phyloP scores from a whole-genome alignment of 2,888 invertebrate species.

The Scaeva pyrastri region DNA sequence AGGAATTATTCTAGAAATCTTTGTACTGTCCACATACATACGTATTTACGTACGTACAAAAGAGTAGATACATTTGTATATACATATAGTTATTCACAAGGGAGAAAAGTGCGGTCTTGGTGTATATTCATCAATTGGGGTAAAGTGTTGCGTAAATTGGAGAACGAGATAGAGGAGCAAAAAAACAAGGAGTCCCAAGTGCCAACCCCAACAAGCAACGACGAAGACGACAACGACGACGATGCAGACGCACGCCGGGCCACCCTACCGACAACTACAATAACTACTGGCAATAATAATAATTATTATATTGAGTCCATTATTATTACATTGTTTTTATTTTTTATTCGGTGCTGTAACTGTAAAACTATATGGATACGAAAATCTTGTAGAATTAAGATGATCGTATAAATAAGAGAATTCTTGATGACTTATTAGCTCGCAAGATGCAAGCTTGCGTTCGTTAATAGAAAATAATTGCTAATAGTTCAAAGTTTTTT shows the following conservation, averaged over 20 bases:
- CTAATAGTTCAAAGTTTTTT: too few species aligned
- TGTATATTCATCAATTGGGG: conserved; percentile 58
- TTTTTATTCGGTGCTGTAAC: not conserved
- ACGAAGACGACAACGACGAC: not conserved
- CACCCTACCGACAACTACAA: too few species aligned
- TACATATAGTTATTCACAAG: conserved; percentile 46
- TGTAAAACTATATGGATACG: too few species aligned
- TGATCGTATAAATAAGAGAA: not conserved
- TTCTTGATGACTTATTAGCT: too few species aligned
- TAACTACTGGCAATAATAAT: not conserved
- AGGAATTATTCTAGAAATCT: conserved; percentile 47
- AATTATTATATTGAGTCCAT: conserved; percentile 13
- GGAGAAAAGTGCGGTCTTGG: not conserved
- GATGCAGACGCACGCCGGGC: not conserved
- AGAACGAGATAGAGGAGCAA: conserved; percentile 37
- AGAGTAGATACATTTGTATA: not conserved
- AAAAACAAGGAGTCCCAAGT: conserved; percentile 25
- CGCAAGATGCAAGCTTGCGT: too few species aligned
- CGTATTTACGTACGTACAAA: too few species aligned
- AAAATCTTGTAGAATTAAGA: not conserved
- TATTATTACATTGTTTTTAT: conserved; percentile 1
- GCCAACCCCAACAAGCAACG: conserved; percentile 7
- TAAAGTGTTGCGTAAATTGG: conserved; percentile 63
- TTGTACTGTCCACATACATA: conserved; percentile 18
- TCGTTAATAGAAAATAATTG: too few species aligned